These are phyloP conservation scores for Liposcelis brunnea DNA, from an alignment of 2,888 invertebrate species.

Conservation along the genomic window DNA sequence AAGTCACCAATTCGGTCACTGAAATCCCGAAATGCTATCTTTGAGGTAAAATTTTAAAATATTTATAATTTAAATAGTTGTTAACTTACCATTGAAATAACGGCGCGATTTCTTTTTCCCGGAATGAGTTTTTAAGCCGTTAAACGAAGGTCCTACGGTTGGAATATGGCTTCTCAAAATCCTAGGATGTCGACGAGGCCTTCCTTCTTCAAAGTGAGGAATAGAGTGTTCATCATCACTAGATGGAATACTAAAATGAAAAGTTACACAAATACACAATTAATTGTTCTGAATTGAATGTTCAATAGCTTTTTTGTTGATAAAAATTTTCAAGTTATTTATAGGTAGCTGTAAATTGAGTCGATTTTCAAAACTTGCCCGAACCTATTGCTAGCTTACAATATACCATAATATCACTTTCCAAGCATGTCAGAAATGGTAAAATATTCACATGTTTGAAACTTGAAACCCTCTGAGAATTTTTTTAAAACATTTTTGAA, in stretches of 20 bases:
- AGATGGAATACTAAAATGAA: constrained; percentile 1
- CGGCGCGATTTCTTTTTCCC: constrained; percentile 6
- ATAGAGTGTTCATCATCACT: constrained; percentile 1
- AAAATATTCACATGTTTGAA: too few species aligned
- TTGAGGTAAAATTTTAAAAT: background rate
- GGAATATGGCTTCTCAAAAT: background rate
- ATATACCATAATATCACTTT: too few species aligned
- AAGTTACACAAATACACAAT: too few species aligned
- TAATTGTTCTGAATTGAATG: background rate
- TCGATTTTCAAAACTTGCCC: too few species aligned
- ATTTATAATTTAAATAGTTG: too few species aligned
- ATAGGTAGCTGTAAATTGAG: too few species aligned
- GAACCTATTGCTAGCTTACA: too few species aligned
- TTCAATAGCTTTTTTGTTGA: background rate
- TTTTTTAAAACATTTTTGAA: background rate
- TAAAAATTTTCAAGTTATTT: too few species aligned
- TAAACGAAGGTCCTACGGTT: background rate
- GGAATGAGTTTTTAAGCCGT: background rate
- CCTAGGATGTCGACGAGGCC: background rate
- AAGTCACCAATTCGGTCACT: background rate
- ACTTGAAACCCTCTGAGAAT: too few species aligned
- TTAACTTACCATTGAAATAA: constrained; percentile 2
- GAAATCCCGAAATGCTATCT: background rate
- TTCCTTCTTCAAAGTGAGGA: background rate
- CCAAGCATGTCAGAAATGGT: too few species aligned